A percentile compares a stretch with the other conserved stretches of the same genome.
Conservation (phyloP, 2,113 vertebrate species). For the Clupea harengus region DNA sequence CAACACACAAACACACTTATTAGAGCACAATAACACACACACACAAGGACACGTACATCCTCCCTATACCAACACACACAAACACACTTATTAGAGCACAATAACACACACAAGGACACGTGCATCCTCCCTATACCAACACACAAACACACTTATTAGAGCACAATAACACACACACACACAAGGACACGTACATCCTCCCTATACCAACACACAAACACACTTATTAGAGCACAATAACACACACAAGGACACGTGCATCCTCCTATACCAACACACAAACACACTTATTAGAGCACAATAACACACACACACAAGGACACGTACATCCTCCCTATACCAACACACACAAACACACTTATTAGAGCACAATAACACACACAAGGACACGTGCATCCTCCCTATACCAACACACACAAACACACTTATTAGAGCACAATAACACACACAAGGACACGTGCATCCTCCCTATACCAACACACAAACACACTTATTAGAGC, state of each 20-base stretch:
- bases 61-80: conserved; percentile 71
- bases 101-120: too few relatives aligned
- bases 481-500: too few relatives aligned
- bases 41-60: conserved; percentile 97
- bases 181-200: conserved; percentile 97
- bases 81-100: neutral
- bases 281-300: neutral
- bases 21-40: too few relatives aligned
- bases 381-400: conserved; percentile 97
- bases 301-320: too few relatives aligned
- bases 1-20: conserved; percentile 3
- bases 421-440: neutral
- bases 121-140: conserved; percentile 71
- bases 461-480: too few relatives aligned
- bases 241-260: conserved; percentile 98
- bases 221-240: neutral
- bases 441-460: conserved; percentile 96
- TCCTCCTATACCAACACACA: conserved; percentile 75
- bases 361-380: neutral
- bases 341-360: conserved; percentile 10
- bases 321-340: conserved; percentile 93
- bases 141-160: neutral
- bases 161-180: too few relatives aligned
- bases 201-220: conserved; percentile 59
- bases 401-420: conserved; percentile 61